Evolutionary conservation across 2,888 invertebrate genomes (phyloP), one percentile per base, ranked within the genome.

Genomic region (Adela reaumurella): DNA sequence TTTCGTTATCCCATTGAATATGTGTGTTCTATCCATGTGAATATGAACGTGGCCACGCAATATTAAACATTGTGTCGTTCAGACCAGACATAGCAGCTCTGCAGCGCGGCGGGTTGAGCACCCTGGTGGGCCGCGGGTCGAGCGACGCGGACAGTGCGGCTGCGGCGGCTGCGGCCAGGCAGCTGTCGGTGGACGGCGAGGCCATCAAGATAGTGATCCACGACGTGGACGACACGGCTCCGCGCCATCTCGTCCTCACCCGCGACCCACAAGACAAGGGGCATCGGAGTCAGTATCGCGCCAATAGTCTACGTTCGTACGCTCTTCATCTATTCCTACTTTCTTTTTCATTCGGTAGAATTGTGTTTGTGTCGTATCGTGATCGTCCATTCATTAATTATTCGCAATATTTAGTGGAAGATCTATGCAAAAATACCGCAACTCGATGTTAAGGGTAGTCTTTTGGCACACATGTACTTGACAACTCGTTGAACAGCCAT

Each of bases 201-300:
- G 92, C 92, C 54, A 94, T 94, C 60, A 89, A 93, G 66, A 94
- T 94, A 57, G 93, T 94, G 56, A 94, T 94, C 60, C 93, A 94
- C 63, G 94, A 94, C 66, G 94, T 94, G 14, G 94, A 94, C 68
- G 90, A 90, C 52, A 81, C 83, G 56, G 82, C 90, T 20, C 90
- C 90, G 57, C 81, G 89, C 51, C 83, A 91, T 56, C 89, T 92
- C 48, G 78, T 87, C 11, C 73, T 92, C 48, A 81, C 90, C 49
- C 83, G 89, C 53, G 92, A 92, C 70, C 88, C 91, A 28, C 83
- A 87, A 43, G 92, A 92, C 67, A 92, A 91, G 66, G 90, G 91
- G 28, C 92, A 91, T 67, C 83, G 92, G 81, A 90, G 92, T 92
- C 74, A 87, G 89, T 85, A 62, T 47, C 45, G 45, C 49, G 47